Base-by-base conservation (phyloP, 2,113 vertebrate genomes). In the Aegotheles bennettii region DNA sequence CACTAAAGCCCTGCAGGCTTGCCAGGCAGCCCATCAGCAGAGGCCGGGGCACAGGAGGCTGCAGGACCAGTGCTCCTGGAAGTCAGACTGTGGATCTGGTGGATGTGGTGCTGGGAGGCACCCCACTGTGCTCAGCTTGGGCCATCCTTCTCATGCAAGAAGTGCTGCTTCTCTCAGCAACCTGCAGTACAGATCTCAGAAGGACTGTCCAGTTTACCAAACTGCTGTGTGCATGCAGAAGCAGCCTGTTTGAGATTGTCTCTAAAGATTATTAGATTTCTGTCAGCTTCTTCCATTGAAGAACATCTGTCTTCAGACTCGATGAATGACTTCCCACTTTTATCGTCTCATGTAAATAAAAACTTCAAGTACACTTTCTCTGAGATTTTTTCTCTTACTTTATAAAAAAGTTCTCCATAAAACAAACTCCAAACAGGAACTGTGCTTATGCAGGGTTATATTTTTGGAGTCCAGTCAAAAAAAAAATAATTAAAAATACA, bases 71-170 rank as follows among this genome's bases (percentile, higher is more conserved):
- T 35, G 33, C 7, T 24, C 31, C 50, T 26, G 47, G 53, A 60
- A 51, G n/a, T 59, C 51, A 60, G 26, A 7, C 0, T 0, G 20
- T 14, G 25, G 21, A 23, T 33, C 2, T 2, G 21, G 50, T 15
- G 15, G 42, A n/a, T n/a, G n/a, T 42, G 31, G 42, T 70, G 33
- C 28, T 1, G 2, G 29, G 11, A 28, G 3, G 13, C 26, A 56
- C 28, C 69, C 36, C 13, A n/a, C 36, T n/a, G 24, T 50, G 33
- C 29, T 47, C 70, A 51, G 8, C n/a, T 24, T 84, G 25, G 12
- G 25, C 12, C 1, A 0, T 48, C 64, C 31, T 33, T 3, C 54
- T 63, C 26, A 16, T 0, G 0, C 12, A 40, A 25, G 19, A 48
- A 38, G 38, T 61, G 20, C 53, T 47, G 29, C 61, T 53, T 76